Evolutionary conservation across 2,797 vertebrate species (phyloP).

Genomic region (Sylvilagus floridanus): DNA sequence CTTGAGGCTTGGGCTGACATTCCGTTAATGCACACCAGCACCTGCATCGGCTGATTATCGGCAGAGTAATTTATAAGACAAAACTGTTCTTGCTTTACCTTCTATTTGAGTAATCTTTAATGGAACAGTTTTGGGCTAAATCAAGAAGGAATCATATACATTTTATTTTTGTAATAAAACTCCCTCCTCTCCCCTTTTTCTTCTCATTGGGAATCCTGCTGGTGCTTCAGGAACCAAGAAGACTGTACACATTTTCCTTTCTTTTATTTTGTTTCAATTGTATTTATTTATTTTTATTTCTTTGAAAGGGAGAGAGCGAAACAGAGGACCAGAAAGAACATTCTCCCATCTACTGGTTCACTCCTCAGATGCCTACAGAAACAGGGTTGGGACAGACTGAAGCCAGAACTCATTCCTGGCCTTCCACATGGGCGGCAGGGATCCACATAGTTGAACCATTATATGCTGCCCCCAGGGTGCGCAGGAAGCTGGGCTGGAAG

Average conservation of each 20-base stretch:
- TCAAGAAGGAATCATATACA: constrained; percentile 32
- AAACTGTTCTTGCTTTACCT: background rate
- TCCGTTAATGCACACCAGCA: background rate
- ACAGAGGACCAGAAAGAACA: too few species aligned
- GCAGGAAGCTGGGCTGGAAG: too few species aligned
- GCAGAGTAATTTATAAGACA: background rate
- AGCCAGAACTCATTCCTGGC: too few species aligned
- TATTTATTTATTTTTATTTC: too few species aligned
- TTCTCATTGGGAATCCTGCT: background rate
- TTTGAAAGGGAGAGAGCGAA: too few species aligned
- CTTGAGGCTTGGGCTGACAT: background rate
- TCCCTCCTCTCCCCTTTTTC: background rate
- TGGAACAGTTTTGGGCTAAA: background rate
- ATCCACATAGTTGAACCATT: too few species aligned
- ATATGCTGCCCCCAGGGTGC: too few species aligned
- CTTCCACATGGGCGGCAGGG: too few species aligned
- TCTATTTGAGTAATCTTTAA: constrained; percentile 21
- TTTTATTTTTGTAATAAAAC: background rate
- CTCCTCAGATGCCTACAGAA: too few species aligned
- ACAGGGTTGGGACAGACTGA: too few species aligned
- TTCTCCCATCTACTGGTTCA: background rate
- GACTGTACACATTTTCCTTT: background rate
- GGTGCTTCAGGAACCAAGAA: background rate
- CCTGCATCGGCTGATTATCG: background rate
- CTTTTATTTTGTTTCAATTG: too few species aligned